Percentiles rank a stretch among this genome's conserved stretches.
These are phyloP conservation scores for Apamea anceps DNA, from an alignment of 2,888 invertebrate genomes.

Conservation along the genomic window DNA sequence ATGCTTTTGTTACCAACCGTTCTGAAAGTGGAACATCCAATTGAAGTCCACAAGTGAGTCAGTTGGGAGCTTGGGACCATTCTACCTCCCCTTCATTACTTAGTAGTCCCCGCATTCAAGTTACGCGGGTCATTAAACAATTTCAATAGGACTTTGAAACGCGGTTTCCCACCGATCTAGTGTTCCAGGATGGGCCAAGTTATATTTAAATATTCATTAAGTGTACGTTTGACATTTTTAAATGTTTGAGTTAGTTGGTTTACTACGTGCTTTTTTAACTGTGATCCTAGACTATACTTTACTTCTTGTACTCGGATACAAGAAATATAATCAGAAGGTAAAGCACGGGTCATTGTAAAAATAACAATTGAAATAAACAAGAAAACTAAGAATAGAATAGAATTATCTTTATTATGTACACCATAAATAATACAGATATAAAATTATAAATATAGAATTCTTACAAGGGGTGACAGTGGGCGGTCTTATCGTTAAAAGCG, in stretches of 20 bases:
- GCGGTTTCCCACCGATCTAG: conserved; percentile 59
- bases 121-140: conserved; percentile 77
- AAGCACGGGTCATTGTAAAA: not conserved
- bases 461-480: too few species aligned
- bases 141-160: conserved; percentile 73
- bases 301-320: not conserved
- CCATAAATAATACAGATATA: too few species aligned
- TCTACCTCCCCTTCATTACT: conserved; percentile 70
- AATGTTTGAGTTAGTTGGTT: conserved; percentile 3
- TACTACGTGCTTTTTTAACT: not conserved
- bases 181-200: conserved; percentile 47
- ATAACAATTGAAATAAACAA: not conserved
- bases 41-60: conserved; percentile 58
- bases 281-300: too few species aligned
- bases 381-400: not conserved
- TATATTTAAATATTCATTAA: conserved; percentile 26
- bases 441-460: too few species aligned
- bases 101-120: conserved; percentile 70
- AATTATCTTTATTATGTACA: too few species aligned
- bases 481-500: not conserved
- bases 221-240: conserved; percentile 21
- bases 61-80: conserved; percentile 59
- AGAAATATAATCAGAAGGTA: conserved; percentile 3
- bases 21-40: conserved; percentile 59
- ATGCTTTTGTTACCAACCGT: conserved; percentile 36